Base-by-base conservation (phyloP, 2,113 vertebrate genomes). In the Seriola rivoliana region DNA sequence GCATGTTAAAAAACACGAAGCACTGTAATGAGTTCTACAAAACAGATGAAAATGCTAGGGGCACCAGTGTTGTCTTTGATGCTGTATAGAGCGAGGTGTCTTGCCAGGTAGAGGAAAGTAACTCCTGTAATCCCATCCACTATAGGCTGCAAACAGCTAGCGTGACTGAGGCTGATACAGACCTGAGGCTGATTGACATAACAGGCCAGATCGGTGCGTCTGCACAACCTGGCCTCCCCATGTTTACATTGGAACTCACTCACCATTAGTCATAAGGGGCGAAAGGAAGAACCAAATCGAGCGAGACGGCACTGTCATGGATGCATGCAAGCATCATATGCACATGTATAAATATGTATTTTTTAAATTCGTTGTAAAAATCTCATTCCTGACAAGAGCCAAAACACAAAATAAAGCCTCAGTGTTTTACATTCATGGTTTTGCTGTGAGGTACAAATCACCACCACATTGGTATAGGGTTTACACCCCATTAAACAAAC, bases 191-290 rank as follows among this genome's bases (percentile, higher is more conserved):
- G 90, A 91, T 80, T 86, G 87, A 89, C 88, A 88, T 85, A 90
- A 76, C 89, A 88, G 91, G 78, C 95, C 90, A 94, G 67, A 77
- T 93, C 91, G 94, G 92, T 88, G 92, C 90, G 88, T 78, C 65
- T 82, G 81, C 40, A 78, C n/a, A 48, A 62, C 32, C 59, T 63
- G 75, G 88, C 75, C 76, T 81, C 38, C 11, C 57, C 36, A 5
- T 95, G 95, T 96, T 95, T 95, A 77, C 94, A 90, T 94, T 96
- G 95, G 95, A 95, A 82, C 92, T 84, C 86, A 89, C 92, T 94
- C 79, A 82, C 89, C 89, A 80, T 92, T 86, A 91, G 82, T 96
- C 92, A 95, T 94, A 92, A 63, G 44, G 86, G 69, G 65, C 10
- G 38, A 44, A 65, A 66, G 73, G 80, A 60, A 72, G 60, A 88